Evolutionary conservation across 2,797 vertebrate species (phyloP), one percentile per base, ranked within the genome.

Genomic region (Erethizon dorsatum): DNA sequence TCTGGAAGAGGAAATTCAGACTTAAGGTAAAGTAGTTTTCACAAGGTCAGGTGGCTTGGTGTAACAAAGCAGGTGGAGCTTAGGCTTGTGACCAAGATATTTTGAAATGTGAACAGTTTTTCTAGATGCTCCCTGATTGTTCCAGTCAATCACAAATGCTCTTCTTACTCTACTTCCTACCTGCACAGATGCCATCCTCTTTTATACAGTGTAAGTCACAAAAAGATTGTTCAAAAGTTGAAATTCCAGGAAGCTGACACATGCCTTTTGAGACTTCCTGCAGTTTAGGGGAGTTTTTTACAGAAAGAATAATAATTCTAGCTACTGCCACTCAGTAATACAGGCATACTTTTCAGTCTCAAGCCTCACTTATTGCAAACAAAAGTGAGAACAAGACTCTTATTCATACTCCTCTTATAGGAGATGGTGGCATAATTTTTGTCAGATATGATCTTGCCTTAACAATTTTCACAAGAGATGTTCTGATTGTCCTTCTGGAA

Each of bases 301-400:
- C 17, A 50, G 14, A 69, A 65, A 80, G 33, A 71, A 37, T 84
- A 65, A 80, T 84, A 45, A 87, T 90, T 91, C 57, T n/a, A 83
- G 15, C 26, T 79, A 56, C 71, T 45, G 11, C 5, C 33, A 33
- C 24, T 86, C 56, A 61, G n/a, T 80, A 57, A 65, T 52, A 54
- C 26, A 93, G 14, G 54, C 54, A 75, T 69, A 50, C 57, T 67
- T 75, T 95, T 63, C 33, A 24, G 41, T 80, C 54, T 79, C 47
- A 83, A 82, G 45, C 45, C 50, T 95, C 54, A 86, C 37, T 91
- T 92, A 77, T 31, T 88, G 59, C 10, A 90, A 80, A 94, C 22
- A 75, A 73, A 59, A 90, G 33, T 56, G 89, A 80, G n/a, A 75
- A 83, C 5, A 90, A 71, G 59, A 50, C 50, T 61, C 37, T 79